Evolutionary conservation across 2,888 invertebrate genomes (phyloP).

Genomic region (Fissipunctia ypsillon): DNA sequence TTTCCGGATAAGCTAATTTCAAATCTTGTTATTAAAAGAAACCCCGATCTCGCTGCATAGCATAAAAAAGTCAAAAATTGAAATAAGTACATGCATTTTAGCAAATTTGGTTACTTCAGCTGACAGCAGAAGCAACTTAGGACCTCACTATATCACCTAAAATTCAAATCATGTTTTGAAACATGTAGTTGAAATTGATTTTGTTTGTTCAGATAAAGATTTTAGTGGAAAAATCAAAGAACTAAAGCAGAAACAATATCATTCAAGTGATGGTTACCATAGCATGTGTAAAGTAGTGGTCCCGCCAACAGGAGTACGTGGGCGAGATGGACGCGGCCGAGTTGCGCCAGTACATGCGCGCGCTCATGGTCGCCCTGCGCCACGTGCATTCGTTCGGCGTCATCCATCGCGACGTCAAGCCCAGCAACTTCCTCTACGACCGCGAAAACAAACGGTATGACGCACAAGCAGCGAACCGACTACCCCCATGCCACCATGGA

Average conservation of each 20-base stretch:
- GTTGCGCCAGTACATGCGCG: conserved; percentile 94
- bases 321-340: conserved; percentile 93
- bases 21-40: background rate
- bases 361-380: conserved; percentile 94
- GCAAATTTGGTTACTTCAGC: background rate
- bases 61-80: background rate
- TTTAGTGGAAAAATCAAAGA: background rate
- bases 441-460: conserved; percentile 91
- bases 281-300: background rate
- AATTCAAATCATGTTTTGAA: background rate
- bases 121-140: background rate
- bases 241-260: background rate
- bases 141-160: background rate
- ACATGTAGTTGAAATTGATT: background rate
- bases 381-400: conserved; percentile 96
- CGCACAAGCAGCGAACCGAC: background rate
- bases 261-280: background rate
- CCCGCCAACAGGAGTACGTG: conserved; percentile 92
- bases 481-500: no score
- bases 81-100: background rate
- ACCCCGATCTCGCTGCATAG: background rate
- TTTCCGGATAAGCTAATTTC: background rate
- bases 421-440: conserved; percentile 97
- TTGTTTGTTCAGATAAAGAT: background rate
- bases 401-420: conserved; percentile 97